Evolutionary conservation across 2,113 vertebrate species (phyloP).

Genomic region (Callocephalon fimbriatum): DNA sequence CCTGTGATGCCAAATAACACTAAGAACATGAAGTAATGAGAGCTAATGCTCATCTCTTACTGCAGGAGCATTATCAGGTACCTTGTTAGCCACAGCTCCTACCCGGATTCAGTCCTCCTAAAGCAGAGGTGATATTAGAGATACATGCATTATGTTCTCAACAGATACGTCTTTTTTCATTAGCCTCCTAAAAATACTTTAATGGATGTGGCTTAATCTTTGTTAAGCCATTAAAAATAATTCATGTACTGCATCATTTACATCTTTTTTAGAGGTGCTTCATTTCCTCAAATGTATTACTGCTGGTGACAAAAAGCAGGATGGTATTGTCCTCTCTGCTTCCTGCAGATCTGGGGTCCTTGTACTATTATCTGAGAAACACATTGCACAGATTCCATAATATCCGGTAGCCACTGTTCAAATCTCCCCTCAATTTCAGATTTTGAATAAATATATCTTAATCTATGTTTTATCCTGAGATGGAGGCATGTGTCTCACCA

Average conservation of each 20-base stretch:
- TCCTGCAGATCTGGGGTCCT: neutral
- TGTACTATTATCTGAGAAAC: neutral
- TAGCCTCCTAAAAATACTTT: neutral
- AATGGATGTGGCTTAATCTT: neutral
- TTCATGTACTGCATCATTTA: neutral
- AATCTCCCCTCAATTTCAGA: neutral
- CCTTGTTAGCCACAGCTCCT: neutral
- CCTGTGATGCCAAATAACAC: neutral
- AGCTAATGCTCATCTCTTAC: neutral
- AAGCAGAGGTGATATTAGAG: neutral
- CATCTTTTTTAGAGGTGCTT: neutral
- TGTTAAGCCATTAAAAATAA: neutral
- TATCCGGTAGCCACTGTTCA: neutral
- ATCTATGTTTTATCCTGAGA: neutral
- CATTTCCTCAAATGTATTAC: neutral
- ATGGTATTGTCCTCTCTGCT: neutral
- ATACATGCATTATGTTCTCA: neutral
- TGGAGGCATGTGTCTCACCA: neutral
- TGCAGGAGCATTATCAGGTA: neutral
- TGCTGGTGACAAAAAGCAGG: neutral
- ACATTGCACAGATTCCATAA: neutral
- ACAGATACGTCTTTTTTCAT: neutral
- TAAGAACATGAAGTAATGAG: constrained; percentile 39
- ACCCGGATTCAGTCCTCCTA: neutral
- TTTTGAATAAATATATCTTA: neutral